phyloP scores from a whole-genome alignment of 2,888 invertebrate genomes.

The Augiades crinisus region DNA sequence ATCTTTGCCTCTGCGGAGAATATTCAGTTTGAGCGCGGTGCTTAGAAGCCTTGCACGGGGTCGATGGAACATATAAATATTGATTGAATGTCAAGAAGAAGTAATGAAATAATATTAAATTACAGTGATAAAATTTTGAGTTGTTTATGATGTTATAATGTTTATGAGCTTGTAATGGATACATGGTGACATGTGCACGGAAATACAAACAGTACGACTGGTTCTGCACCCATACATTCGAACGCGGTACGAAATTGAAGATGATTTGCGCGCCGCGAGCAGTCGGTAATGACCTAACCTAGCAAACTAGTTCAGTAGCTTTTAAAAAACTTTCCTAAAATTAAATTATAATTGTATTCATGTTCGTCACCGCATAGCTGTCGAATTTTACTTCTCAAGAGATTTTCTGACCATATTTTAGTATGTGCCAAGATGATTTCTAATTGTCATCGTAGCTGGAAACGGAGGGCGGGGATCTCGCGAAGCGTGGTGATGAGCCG shows the following conservation, averaged over 20 bases:
- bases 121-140: background rate
- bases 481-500: constrained; percentile 3
- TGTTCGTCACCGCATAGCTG: constrained; percentile 10
- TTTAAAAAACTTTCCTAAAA: background rate
- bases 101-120: no score
- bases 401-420: constrained; percentile 26
- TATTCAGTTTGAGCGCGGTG: background rate
- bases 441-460: constrained; percentile 5
- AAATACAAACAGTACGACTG: constrained; percentile 21
- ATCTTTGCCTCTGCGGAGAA: background rate
- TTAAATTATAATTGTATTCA: background rate
- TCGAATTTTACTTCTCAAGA: constrained; percentile 17
- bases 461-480: constrained; percentile 3
- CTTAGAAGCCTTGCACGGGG: background rate
- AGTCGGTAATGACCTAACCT: background rate
- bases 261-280: constrained; percentile 27
- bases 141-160: background rate
- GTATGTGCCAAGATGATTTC: constrained; percentile 21
- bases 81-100: no score
- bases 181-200: background rate
- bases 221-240: constrained; percentile 61
- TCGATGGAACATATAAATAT: no score
- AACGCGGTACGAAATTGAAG: constrained; percentile 54
- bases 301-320: background rate
- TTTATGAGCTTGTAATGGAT: background rate